Base-by-base conservation (phyloP, 2,113 vertebrate species). In the Zonotrichia leucophrys region DNA sequence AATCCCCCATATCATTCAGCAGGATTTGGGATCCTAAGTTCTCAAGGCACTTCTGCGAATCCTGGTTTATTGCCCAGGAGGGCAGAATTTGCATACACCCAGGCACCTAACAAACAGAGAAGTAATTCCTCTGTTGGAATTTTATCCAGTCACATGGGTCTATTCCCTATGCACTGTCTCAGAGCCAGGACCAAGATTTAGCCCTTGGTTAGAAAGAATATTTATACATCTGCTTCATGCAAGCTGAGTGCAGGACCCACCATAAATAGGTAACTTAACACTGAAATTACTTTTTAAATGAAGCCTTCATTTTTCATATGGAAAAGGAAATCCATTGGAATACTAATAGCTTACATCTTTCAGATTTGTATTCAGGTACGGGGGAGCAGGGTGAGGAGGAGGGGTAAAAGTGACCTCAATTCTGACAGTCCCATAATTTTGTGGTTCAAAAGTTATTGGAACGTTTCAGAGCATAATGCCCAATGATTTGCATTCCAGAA, bases 401-500 rank as follows among this genome's bases (percentile, higher is more conserved):
- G 46, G 30, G n/a, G 41, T 53, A 31, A 39, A 64, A 85, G 64
- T 60, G 74, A 93, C 92, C 80, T 93, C 85, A 68, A 12, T 85
- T 89, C 70, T 87, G 83, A 80, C 83, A 89, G 86, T 77, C 83
- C 91, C 74, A 80, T 85, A 70, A 87, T 93, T 92, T 56, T 72
- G 82, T 63, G 66, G 85, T 92, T 92, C 86, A 85, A 35, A 95
- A 97, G 85, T 85, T 92, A 96, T 25, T 83, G 86, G 92, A 94
- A 95, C 5, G 1, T 95, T 96, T 92, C 76, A 76, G 67, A 95
- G 67, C 79, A 89, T 95, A 95, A 94, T 85, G 79, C 74, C 44
- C 74, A 56, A 50, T 25, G 49, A 95, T 95, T 90, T 97, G 80
- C 91, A 96, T 95, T 83, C 77, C 80, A 87, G 84, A 70, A 84